phyloP scores from a whole-genome alignment of 2,113 vertebrate species.

The Scartelaos histophorus region DNA sequence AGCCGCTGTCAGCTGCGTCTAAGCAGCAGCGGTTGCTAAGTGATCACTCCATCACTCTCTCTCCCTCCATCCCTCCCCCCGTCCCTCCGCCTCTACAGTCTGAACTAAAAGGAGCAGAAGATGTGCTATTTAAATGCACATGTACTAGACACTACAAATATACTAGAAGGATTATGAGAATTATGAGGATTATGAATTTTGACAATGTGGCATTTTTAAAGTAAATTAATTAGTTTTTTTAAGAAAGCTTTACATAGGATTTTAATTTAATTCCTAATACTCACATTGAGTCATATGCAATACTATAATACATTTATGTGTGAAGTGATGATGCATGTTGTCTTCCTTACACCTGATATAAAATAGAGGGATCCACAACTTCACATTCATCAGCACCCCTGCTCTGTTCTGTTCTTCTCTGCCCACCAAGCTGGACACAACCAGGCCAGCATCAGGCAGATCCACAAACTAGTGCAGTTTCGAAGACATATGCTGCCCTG shows the following conservation, averaged over 20 bases:
- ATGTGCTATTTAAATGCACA: slow-evolving; percentile 15
- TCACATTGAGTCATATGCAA: too few species aligned
- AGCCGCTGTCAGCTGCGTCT: slow-evolving; percentile 69
- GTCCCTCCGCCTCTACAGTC: slow-evolving; percentile 12
- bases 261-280: background rate
- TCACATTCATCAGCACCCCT: slow-evolving; percentile 69
- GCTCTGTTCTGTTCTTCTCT: slow-evolving; percentile 25
- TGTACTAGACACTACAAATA: background rate
- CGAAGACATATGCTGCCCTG: background rate
- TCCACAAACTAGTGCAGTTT: slow-evolving; percentile 20
- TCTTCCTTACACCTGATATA: slow-evolving; percentile 4
- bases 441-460: slow-evolving; percentile 8
- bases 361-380: slow-evolving; percentile 39
- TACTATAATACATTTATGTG: background rate
- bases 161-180: background rate
- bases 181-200: too few species aligned
- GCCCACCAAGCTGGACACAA: slow-evolving; percentile 35
- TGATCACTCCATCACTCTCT: slow-evolving; percentile 66
- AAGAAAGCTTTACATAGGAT: background rate
- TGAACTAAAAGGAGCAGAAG: slow-evolving; percentile 16
- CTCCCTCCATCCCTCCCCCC: slow-evolving; percentile 6
- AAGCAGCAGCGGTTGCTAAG: slow-evolving; percentile 79
- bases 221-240: too few species aligned
- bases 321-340: slow-evolving; percentile 17
- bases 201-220: too few species aligned